These are phyloP conservation scores for Pachyuromys duprasi DNA, from an alignment of 2,797 vertebrate genomes.

Conservation along the genomic window DNA sequence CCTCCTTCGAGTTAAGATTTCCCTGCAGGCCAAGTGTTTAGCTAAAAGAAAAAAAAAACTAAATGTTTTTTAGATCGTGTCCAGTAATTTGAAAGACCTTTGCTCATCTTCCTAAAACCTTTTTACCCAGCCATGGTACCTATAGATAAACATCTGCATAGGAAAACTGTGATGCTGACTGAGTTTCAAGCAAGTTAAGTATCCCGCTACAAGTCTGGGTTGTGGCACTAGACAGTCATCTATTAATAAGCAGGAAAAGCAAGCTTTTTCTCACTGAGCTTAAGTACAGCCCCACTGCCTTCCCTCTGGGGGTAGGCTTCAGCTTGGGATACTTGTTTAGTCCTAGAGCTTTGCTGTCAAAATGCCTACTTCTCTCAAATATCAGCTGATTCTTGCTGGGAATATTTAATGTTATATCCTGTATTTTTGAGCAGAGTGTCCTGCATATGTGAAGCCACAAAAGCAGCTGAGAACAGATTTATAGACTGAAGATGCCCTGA, in stretches of 20 bases:
- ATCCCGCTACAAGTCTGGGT: conserved; percentile 68
- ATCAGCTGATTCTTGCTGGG: conserved; percentile 39
- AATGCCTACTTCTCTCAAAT: conserved; percentile 56
- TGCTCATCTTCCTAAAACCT: neutral
- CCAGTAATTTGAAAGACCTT: conserved; percentile 53
- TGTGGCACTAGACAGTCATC: conserved; percentile 74
- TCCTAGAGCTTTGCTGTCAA: neutral
- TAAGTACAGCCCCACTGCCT: conserved; percentile 43
- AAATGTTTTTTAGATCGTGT: conserved; percentile 3
- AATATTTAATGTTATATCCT: neutral
- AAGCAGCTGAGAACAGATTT: neutral
- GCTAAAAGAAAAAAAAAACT: conserved; percentile 25
- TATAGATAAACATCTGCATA: conserved; percentile 15
- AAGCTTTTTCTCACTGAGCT: conserved; percentile 64
- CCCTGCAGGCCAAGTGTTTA: neutral
- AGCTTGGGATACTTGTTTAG: conserved; percentile 53
- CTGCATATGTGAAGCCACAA: neutral
- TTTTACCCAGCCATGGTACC: neutral
- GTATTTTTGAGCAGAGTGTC: neutral
- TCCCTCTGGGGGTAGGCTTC: conserved; percentile 44
- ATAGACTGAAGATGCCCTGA: neutral
- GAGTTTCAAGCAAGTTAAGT: conserved; percentile 68
- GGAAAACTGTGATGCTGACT: conserved; percentile 51
- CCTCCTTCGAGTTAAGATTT: conserved; percentile 39
- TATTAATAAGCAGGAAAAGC: conserved; percentile 74